These are phyloP conservation scores for Physeter macrocephalus DNA, from an alignment of 2,113 vertebrate species.

Conservation along the genomic window DNA sequence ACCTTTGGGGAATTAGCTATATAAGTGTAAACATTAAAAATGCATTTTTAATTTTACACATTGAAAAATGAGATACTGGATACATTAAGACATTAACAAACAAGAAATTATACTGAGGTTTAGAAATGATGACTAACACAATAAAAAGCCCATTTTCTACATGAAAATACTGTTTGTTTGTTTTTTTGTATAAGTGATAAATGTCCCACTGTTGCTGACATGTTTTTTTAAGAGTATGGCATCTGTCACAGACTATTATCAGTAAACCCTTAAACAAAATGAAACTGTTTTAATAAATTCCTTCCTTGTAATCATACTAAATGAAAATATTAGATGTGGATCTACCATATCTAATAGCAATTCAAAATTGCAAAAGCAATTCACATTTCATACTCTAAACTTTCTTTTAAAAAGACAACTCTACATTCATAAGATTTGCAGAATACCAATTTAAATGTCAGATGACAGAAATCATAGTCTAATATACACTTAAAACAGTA, in stretches of 20 bases:
- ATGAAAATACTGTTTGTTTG: not conserved
- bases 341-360: not conserved
- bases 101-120: not conserved
- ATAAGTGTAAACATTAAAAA: not conserved
- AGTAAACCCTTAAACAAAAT: conserved; percentile 18
- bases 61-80: conserved; percentile 23
- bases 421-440: not conserved
- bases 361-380: not conserved
- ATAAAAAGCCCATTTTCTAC: not conserved
- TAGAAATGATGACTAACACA: not conserved
- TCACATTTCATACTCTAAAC: not conserved
- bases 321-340: conserved; percentile 1
- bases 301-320: not conserved
- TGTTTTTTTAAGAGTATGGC: not conserved
- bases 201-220: not conserved
- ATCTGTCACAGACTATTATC: not conserved
- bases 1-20: not conserved
- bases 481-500: not conserved
- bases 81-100: conserved; percentile 10
- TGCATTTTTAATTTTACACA: conserved; percentile 28
- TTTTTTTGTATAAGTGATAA: not conserved
- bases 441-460: conserved; percentile 16
- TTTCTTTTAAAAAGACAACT: not conserved
- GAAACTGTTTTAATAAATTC: not conserved
- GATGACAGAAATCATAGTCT: not conserved